Conservation (phyloP, 1,140 invertebrate genomes). For the Platyscapa corneri region DNA sequence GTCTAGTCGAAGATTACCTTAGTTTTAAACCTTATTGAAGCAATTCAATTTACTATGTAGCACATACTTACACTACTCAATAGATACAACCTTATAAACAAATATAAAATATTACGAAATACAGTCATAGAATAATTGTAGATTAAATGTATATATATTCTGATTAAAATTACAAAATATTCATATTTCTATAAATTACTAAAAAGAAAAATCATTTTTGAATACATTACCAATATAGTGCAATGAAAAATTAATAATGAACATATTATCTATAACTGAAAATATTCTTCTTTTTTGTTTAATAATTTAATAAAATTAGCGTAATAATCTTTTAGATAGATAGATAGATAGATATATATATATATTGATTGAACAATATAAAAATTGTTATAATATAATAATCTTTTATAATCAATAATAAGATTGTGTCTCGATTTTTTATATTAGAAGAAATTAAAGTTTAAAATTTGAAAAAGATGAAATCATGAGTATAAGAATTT, state of each 20-base stretch:
- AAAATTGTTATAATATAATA: no score
- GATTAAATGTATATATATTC: conserved; percentile 13
- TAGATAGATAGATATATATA: no score
- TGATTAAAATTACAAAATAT: not conserved
- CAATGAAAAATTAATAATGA: not conserved
- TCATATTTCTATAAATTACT: conserved; percentile 24
- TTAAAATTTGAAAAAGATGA: no score
- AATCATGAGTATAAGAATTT: no score
- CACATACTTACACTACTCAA: not conserved
- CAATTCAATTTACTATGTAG: conserved; percentile 37
- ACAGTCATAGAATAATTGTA: conserved; percentile 22
- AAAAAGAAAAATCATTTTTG: not conserved
- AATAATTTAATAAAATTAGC: not conserved
- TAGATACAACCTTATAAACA: conserved; percentile 32
- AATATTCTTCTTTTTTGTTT: not conserved
- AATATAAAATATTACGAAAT: conserved; percentile 31
- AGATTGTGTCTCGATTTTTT: no score
- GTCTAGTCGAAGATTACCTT: conserved; percentile 25
- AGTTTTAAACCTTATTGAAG: conserved; percentile 31
- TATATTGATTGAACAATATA: no score
- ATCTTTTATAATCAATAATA: no score
- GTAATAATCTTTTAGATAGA: no score
- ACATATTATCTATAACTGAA: not conserved
- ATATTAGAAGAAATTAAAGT: no score
- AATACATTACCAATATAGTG: not conserved